A percentile compares a stretch with the other conserved stretches of the same genome.
These are phyloP conservation scores for Artemia franciscana DNA, from an alignment of 1,140 invertebrate genomes.

Conservation along the genomic window DNA sequence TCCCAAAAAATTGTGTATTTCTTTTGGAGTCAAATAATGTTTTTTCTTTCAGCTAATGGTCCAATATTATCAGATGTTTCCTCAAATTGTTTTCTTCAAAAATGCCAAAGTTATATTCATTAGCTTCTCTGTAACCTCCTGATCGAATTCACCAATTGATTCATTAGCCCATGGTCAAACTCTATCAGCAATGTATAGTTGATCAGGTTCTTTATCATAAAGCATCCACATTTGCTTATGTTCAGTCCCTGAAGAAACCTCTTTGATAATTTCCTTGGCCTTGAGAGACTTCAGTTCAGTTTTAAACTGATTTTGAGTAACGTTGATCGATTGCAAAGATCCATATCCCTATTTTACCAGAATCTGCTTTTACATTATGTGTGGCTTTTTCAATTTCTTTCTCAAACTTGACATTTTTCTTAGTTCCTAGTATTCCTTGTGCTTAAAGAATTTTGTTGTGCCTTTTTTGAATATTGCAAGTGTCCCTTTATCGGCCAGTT, in stretches of 20 bases:
- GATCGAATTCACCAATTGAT: neutral
- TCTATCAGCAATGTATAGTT: neutral
- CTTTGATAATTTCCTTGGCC: neutral
- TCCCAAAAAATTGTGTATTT: neutral
- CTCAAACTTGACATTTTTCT: neutral
- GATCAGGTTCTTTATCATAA: neutral
- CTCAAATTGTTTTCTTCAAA: neutral
- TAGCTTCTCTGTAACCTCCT: neutral
- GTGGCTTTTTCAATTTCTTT: neutral
- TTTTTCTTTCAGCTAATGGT: neutral
- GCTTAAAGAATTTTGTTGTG: neutral
- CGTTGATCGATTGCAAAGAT: neutral
- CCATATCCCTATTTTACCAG: neutral
- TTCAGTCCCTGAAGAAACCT: neutral
- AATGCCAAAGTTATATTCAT: neutral
- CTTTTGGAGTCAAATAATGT: neutral
- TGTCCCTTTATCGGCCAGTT: neutral
- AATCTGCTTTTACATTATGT: neutral
- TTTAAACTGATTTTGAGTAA: neutral
- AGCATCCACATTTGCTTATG: neutral
- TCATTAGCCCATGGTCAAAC: neutral
- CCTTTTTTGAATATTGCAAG: neutral
- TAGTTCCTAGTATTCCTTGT: neutral
- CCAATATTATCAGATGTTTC: neutral
- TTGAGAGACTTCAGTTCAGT: neutral